Evolutionary conservation across 1,140 invertebrate species (phyloP).

Genomic region (Ostrea denselamellosa): DNA sequence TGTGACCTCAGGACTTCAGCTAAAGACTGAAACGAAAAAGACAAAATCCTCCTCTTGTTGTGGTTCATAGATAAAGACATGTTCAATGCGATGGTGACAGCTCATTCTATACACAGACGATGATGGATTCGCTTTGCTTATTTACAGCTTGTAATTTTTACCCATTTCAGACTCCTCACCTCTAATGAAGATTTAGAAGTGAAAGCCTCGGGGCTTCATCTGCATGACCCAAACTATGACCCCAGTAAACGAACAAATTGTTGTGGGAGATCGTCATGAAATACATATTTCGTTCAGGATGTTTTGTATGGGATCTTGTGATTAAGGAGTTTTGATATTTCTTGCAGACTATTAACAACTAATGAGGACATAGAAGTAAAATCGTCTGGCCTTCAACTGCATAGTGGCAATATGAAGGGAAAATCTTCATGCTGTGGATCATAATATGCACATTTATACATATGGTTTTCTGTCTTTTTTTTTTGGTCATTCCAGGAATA

Average conservation of each 20-base stretch:
- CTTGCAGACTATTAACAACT: slow-evolving; percentile 79
- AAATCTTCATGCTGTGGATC: slow-evolving; percentile 61
- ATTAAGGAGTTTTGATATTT: slow-evolving; percentile 22
- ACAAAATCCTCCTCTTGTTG: slow-evolving; percentile 64
- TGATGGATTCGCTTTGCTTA: neutral
- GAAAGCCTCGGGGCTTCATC: slow-evolving; percentile 76
- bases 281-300: neutral
- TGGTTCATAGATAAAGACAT: neutral
- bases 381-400: slow-evolving; percentile 75
- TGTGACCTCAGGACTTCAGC: slow-evolving; percentile 76
- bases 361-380: slow-evolving; percentile 81
- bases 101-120: neutral
- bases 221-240: slow-evolving; percentile 63
- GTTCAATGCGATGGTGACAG: neutral
- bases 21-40: slow-evolving; percentile 64
- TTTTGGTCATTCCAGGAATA: neutral
- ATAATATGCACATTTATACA: neutral
- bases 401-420: slow-evolving; percentile 60
- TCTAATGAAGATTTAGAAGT: slow-evolving; percentile 81
- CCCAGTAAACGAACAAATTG: slow-evolving; percentile 5
- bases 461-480: neutral
- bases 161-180: slow-evolving; percentile 78
- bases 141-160: slow-evolving; percentile 36
- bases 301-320: neutral
- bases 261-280: slow-evolving; percentile 21